A percentile compares a stretch with the other conserved stretches of the same genome.
Conservation (phyloP, 2,888 invertebrate genomes). For the Thelaira solivaga region DNA sequence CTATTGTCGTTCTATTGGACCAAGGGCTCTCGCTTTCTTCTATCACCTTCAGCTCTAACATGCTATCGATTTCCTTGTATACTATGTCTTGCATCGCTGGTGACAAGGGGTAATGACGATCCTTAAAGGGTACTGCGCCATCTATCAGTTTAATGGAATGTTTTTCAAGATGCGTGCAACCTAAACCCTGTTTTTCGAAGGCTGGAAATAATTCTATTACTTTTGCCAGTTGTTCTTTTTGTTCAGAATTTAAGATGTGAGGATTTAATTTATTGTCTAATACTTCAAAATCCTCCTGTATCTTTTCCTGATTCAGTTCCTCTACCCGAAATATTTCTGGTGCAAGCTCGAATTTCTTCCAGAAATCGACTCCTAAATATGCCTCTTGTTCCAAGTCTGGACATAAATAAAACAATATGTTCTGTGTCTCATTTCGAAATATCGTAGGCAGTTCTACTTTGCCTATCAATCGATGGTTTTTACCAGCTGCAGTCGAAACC, state of each 20-base stretch:
- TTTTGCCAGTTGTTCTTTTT: no score
- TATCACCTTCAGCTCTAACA: slow-evolving; percentile 67
- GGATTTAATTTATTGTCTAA: not conserved
- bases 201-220: no score
- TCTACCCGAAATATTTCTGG: not conserved
- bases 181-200: no score
- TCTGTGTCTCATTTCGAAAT: not conserved
- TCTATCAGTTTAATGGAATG: slow-evolving; percentile 54
- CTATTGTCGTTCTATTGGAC: slow-evolving; percentile 66
- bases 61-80: slow-evolving; percentile 67
- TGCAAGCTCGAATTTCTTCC: slow-evolving; percentile 30
- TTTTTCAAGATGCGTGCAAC: slow-evolving; percentile 19
- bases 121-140: slow-evolving; percentile 48
- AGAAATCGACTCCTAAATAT: slow-evolving; percentile 54
- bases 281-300: not conserved
- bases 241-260: not conserved
- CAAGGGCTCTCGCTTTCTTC: slow-evolving; percentile 67
- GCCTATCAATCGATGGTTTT: not conserved
- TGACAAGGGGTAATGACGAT: slow-evolving; percentile 59
- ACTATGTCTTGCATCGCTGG: slow-evolving; percentile 57
- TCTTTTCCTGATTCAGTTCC: not conserved
- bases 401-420: not conserved
- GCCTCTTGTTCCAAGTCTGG: slow-evolving; percentile 31
- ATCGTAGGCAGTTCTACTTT: not conserved
- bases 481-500: slow-evolving; percentile 2